Conservation (phyloP, 2,797 vertebrate species). For the Sebastiscus tertius region DNA sequence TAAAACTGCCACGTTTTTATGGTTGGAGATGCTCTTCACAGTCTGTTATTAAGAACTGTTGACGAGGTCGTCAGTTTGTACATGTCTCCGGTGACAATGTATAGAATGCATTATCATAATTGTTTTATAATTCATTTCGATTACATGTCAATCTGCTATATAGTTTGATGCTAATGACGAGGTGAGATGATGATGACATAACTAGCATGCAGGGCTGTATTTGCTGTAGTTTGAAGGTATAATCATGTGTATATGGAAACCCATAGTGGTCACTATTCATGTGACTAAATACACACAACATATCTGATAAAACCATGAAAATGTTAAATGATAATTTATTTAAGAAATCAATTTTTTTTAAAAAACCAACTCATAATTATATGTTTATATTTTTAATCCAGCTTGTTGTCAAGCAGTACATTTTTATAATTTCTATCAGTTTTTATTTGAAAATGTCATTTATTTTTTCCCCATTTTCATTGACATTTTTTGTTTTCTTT, state of each 20-base stretch:
- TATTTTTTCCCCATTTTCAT: background rate
- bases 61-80: background rate
- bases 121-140: background rate
- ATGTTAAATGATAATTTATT: background rate
- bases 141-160: background rate
- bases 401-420: background rate
- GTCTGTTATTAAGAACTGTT: background rate
- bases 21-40: background rate
- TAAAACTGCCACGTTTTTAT: background rate
- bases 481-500: background rate
- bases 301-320: background rate
- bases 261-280: background rate
- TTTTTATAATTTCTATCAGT: background rate
- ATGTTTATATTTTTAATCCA: background rate
- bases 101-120: background rate
- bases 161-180: background rate
- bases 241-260: background rate
- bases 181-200: background rate
- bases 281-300: background rate
- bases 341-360: background rate
- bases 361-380: background rate
- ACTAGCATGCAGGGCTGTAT: background rate
- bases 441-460: background rate
- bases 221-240: background rate
- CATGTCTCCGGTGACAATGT: background rate